Evolutionary conservation across 2,888 invertebrate species (phyloP), one percentile per base, ranked within the genome.

Genomic region (Xestoiulus laeticollis): DNA sequence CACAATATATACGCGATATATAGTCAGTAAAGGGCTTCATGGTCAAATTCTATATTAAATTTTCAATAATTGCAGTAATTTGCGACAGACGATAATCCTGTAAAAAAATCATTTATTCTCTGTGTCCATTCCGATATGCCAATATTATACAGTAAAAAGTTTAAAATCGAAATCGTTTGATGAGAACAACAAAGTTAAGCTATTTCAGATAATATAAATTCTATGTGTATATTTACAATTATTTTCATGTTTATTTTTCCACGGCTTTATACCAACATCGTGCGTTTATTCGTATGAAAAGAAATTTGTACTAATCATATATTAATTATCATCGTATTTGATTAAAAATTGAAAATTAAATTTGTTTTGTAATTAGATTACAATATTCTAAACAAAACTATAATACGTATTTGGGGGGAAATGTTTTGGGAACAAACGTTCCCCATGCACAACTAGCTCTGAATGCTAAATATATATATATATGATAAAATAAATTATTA

Each of bases 401-500:
- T 48, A 48, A 48, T 48, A 48, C 48, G 48, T 48, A 48, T 48
- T 48, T 48, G 16, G 48, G 48, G 48, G 48, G 16, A 48, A 48
- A 48, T 14, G 48, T 48, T 1, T 16, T 48, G 48, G 48, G 48
- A 48, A 48, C 48, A 19, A 48, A 48, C 16, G 48, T 48, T 14
- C 48, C 48, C 48, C 48, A 16, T 48, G 16, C 48, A 48, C 48
- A 48, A 48, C 48, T 48, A 48, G 48, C 48, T 48, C 48, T 82
- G 19, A 82, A 32, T 82, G 82, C 16, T 53, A 53, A 53, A 53
- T 53, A 53, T 53, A 53, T 53, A 53, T 53, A 16, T 32, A 82
- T 82, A 82, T 82, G 26, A 22, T 16, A 82, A 82, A 26, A 82
- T 82, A 82, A 82, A 82, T 32, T 82, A 82, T 82, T 19, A 14